These are phyloP conservation scores for Drosophila funebris DNA, from an alignment of 1,140 invertebrate species.

Conservation along the genomic window DNA sequence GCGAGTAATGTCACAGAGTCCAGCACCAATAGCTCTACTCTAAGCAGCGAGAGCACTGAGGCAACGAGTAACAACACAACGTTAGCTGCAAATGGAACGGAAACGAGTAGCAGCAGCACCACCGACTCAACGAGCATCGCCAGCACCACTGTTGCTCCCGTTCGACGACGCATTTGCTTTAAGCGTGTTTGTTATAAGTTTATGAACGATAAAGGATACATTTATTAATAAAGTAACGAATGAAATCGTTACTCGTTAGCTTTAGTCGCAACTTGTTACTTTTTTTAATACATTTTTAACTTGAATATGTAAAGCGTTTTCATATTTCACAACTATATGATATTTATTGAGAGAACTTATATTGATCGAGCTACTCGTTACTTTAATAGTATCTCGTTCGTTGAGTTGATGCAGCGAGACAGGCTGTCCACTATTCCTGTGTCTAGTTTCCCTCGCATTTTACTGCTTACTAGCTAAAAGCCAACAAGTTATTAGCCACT, in stretches of 20 bases:
- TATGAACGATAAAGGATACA: conserved; percentile 54
- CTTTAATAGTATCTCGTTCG: not conserved
- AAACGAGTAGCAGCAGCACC: not conserved
- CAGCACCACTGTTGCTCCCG: conserved; percentile 1
- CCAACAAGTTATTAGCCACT: not conserved
- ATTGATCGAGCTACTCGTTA: not conserved
- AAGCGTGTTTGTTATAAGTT: conserved; percentile 66
- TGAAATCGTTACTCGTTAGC: conserved; percentile 2
- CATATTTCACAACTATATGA: not conserved
- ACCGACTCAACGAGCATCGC: not conserved
- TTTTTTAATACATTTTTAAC: not conserved
- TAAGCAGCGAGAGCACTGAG: not conserved
- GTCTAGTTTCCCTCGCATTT: not conserved
- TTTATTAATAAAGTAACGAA: conserved; percentile 23
- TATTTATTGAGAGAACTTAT: too few relatives aligned
- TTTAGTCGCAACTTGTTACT: not conserved
- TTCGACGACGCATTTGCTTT: conserved; percentile 53
- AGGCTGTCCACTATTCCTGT: not conserved
- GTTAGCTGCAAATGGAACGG: not conserved
- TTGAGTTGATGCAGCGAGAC: not conserved
- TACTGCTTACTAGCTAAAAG: not conserved
- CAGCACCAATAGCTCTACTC: not conserved
- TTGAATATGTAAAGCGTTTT: not conserved
- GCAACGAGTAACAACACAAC: conserved; percentile 10
- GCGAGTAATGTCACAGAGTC: conserved; percentile 7